Base-by-base conservation (phyloP, 2,113 vertebrate species). In the Tetrax tetrax region DNA sequence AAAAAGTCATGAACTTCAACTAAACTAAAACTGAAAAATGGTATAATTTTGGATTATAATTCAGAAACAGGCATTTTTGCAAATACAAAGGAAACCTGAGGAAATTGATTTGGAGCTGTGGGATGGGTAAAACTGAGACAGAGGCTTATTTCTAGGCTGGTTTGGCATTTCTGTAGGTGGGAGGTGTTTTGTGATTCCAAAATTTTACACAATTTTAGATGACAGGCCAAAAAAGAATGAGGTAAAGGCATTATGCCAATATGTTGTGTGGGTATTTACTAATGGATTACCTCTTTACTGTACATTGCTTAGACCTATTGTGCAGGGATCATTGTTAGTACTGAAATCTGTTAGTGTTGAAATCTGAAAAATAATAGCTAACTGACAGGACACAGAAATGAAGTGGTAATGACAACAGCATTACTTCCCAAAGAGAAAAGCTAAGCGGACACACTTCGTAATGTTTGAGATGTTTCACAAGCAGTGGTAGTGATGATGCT, bases 401-500 rank as follows among this genome's bases (percentile, higher is more conserved):
- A 53, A 33, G 24, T 22, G 21, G 21, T 31, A 68, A 68, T 51
- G 45, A 53, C 56, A 92, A 50, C 10, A 76, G 28, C 29, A 38
- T 76, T 59, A 33, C 31, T 70, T 70, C 22, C 27, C 77, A 78
- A 89, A 33, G 12, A 71, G 23, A 84, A 91, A 75, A 87, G 43
- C 56, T 68, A 38, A 35, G 43, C 2, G 0, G 31, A 54, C 51
- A 48, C 18, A 68, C 38, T 48, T 51, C 11, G 22, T 29, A n/a
- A 22, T 35, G 25, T 28, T 89, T 74, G 27, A 78, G 87, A 45
- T 41, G 38, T 45, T 66, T 87, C 77, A 78, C 3, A 4, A 1
- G 1, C 4, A 4, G 51, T 20, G 12, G 47, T 22, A 60, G 23
- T 0, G 0, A 63, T 75, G 48, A 43, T 37, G 38, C 11, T 79